Base-by-base conservation (phyloP, 2,797 vertebrate species). In the Rhinella marina region DNA sequence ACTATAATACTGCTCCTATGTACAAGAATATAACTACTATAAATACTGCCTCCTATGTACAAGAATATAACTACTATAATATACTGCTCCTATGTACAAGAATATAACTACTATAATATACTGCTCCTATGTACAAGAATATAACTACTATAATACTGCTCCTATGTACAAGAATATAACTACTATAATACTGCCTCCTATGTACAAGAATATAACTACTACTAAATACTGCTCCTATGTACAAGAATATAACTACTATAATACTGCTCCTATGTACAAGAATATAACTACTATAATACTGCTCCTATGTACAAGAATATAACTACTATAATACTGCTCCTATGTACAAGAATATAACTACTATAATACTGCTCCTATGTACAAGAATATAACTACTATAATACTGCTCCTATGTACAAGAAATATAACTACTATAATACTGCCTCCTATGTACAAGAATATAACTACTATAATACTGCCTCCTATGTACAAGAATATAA, bases 211-310 rank as follows among this genome's bases (percentile, higher is more conserved):
- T 68, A 68, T 68, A 29, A 68, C 64, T 68, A 27, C 25, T 68
- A 68, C 29, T n/a, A n/a, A 68, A 68, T 68, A 64, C 61, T 64
- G 23, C 23, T 12, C 61, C 61, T 64, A 64, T 64, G 14, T 64
- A 64, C 9, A 64, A 64, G 61, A 41, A 41, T 41, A 41, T 3
- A 3, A 41, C 32, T 56, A 56, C 54, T 56, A 56, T 56, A 56
- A 56, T 56, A 56, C 54, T 56, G 16, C 68, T 8, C 68, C 68
- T 32, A 70, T 70, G 9, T 70, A 70, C 68, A 70, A 70, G 29
- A 70, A 32, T 32, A 70, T 70, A 70, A 70, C 27, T 70, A 70
- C 66, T 70, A 70, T 70, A 70, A 70, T 70, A 32, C 66, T 70
- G 14, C 56, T 12, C 61, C 61, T 64, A 64, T 64, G 4, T 64